Evolutionary conservation across 2,113 vertebrate genomes (phyloP).

Genomic region (Piliocolobus tephrosceles): DNA sequence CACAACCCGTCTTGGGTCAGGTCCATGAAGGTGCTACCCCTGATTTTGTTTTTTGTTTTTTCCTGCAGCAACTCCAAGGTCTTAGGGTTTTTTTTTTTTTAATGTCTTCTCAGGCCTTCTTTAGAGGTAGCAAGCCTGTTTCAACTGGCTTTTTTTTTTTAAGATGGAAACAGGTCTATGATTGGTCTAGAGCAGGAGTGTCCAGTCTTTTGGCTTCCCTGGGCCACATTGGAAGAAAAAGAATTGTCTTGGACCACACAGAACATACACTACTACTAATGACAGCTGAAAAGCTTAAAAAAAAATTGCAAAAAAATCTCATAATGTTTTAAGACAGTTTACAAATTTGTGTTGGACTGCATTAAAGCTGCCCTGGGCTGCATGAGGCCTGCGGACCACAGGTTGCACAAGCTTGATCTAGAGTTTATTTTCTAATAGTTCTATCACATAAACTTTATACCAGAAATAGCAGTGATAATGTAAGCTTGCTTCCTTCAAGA

Average conservation of each 20-base stretch:
- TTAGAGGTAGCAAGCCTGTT: neutral
- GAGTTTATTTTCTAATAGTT: neutral
- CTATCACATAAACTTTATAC: neutral
- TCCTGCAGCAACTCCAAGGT: neutral
- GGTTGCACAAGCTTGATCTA: neutral
- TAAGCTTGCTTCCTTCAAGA: neutral
- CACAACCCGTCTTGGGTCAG: neutral
- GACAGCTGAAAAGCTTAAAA: no score
- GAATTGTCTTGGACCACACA: no score
- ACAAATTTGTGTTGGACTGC: no score
- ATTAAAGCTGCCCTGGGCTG: no score
- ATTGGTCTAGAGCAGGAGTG: neutral
- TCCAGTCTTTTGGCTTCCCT: no score
- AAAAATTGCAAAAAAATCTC: no score
- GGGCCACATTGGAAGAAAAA: no score
- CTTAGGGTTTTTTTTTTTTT: neutral
- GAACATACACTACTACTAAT: no score
- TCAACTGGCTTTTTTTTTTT: neutral
- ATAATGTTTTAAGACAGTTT: no score
- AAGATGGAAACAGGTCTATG: neutral
- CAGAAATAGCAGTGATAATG: neutral
- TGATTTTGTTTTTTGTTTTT: neutral
- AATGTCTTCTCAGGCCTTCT: neutral
- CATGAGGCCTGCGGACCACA: no score
- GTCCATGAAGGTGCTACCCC: neutral